phyloP scores from a whole-genome alignment of 2,888 invertebrate species.

The Drosophila borborema region DNA sequence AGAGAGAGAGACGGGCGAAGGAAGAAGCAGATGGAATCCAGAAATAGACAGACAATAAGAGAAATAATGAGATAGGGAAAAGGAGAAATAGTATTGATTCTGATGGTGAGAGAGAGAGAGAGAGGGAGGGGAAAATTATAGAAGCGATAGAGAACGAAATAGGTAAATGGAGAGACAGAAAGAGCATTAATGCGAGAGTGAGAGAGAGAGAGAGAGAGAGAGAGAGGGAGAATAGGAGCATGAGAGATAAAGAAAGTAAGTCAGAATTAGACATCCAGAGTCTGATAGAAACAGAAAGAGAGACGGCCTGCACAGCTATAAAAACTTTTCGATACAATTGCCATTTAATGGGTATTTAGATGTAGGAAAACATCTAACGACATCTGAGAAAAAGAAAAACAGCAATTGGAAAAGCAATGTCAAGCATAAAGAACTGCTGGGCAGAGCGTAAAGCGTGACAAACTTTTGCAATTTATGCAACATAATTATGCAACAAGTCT shows the following conservation, averaged over 20 bases:
- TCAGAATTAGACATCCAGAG: no score
- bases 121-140: neutral
- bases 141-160: no score
- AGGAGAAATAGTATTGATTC: no score
- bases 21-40: no score
- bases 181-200: no score
- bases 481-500: slow-evolving; percentile 75
- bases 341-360: neutral
- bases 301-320: neutral
- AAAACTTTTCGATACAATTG: neutral
- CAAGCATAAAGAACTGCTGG: slow-evolving; percentile 43
- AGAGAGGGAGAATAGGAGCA: neutral
- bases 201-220: no score
- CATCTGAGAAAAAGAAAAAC: slow-evolving; percentile 25
- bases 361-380: slow-evolving; percentile 5
- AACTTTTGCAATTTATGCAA: slow-evolving; percentile 82
- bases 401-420: slow-evolving; percentile 46
- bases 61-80: neutral
- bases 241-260: no score
- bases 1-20: neutral
- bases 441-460: slow-evolving; percentile 55
- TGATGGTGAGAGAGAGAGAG: neutral
- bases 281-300: neutral
- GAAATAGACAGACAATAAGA: no score
- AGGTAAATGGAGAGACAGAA: no score